These are phyloP conservation scores for Leuciscus waleckii DNA, from an alignment of 2,797 vertebrate genomes.

Conservation along the genomic window DNA sequence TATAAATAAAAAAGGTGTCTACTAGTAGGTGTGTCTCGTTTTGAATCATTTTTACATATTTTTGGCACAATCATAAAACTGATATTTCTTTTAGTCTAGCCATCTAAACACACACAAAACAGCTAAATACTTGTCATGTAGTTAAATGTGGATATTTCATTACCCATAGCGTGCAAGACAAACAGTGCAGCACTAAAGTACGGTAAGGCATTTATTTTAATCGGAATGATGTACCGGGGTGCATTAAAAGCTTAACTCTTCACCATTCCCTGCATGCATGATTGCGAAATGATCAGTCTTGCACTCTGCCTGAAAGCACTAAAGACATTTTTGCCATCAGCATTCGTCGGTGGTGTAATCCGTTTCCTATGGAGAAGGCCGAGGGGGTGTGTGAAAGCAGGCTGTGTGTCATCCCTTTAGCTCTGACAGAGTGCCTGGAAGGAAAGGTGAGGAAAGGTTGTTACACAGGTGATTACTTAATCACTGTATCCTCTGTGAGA, in stretches of 20 bases:
- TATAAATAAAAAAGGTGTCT: neutral
- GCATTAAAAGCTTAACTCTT: conserved; percentile 79
- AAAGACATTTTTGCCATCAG: conserved; percentile 61
- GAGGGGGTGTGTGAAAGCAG: conserved; percentile 69
- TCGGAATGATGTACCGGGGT: conserved; percentile 60
- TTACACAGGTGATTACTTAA: conserved; percentile 85
- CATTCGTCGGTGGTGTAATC: conserved; percentile 67
- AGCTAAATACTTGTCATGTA: neutral
- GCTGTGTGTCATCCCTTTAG: conserved; percentile 68
- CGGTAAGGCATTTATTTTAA: conserved; percentile 33
- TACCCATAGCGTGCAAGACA: conserved; percentile 54
- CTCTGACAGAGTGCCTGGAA: conserved; percentile 67
- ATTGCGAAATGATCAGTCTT: conserved; percentile 41
- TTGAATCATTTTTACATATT: neutral
- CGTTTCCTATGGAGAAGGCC: conserved; percentile 69
- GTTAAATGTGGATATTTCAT: conserved; percentile 39
- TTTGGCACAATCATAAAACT: neutral
- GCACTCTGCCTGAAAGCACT: conserved; percentile 40
- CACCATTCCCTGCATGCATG: conserved; percentile 64
- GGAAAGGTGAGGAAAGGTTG: conserved; percentile 68
- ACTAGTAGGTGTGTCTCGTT: neutral
- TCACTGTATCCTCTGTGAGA: conserved; percentile 75
- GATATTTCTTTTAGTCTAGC: neutral
- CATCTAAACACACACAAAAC: conserved; percentile 2
- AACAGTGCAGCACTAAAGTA: conserved; percentile 58